Percentiles rank a stretch among this genome's conserved stretches.
These are phyloP conservation scores for Erpobdella octoculata DNA, from an alignment of 2,888 invertebrate genomes.

Conservation along the genomic window DNA sequence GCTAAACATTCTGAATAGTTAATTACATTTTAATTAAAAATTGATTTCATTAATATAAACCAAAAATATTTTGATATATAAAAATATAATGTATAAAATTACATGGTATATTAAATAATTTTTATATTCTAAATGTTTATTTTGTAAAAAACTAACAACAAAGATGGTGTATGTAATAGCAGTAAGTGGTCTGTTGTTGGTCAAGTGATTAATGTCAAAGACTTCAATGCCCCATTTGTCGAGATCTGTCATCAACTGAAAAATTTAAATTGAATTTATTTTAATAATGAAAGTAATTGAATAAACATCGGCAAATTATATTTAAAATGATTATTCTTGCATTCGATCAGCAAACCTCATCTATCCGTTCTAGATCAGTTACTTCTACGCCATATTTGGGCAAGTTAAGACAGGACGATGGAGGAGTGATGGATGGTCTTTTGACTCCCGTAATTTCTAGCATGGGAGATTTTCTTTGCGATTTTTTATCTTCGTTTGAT, in stretches of 20 bases:
- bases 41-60: no score
- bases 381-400: conserved; percentile 89
- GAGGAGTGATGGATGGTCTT: conserved; percentile 68
- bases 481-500: not conserved
- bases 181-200: conserved; percentile 83
- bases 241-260: conserved; percentile 61
- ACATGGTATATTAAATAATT: no score
- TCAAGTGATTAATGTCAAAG: conserved; percentile 86
- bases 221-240: conserved; percentile 97
- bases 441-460: conserved; percentile 84
- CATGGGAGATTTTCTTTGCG: conserved; percentile 56
- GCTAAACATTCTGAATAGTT: no score
- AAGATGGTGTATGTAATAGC: conserved; percentile 89
- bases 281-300: not conserved
- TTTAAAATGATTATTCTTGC: no score
- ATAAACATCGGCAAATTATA: not conserved
- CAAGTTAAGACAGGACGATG: conserved; percentile 68
- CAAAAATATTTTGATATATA: no score
- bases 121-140: no score
- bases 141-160: conserved; percentile 58
- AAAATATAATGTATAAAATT: no score
- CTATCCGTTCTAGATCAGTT: conserved; percentile 75
- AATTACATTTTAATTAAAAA: no score
- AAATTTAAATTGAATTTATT: conserved; percentile 19
- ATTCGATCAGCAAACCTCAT: no score